Evolutionary conservation across 2,888 invertebrate species (phyloP), one percentile per base, ranked within the genome.

Genomic region (Cyaniris semiargus): DNA sequence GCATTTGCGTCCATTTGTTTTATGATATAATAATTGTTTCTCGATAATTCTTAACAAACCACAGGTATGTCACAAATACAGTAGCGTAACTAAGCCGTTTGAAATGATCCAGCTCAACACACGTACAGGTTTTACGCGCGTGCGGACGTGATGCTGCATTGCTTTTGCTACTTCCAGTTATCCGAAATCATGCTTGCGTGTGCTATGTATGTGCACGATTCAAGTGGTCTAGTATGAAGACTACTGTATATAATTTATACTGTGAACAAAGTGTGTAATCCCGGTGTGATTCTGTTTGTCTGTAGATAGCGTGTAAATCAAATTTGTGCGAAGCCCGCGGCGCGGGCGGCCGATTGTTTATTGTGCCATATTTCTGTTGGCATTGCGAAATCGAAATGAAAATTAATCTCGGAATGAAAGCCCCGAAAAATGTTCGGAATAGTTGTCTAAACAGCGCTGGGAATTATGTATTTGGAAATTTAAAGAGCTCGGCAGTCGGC

Each of bases 261-360:
- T 48, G 48, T 48, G 23, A 66, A 18, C 15, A 27, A 66, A 66
- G 27, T 15, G 66, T 66, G 66, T 27, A 66, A 66, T 60, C 60
- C 23, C 60, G 13, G 23, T 60, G 60, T 60, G 15, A 60, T 60
- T 66, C 27, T 66, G 66, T 66, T 66, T 66, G 66, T 66, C 66
- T 66, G 31, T 27, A 66, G 66, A 66, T 27, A 66, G 15, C 66
- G 66, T 66, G 66, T 66, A 66, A 66, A 66, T 31, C 66, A 27
- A 60, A 66, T 66, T 66, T 66, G 66, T 31, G 4, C 27, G 27
- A 27, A 18, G 66, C 27, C 27, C 27, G 27, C 23, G 48, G 48
- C 23, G 66, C 18, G 18, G 27, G 6, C 27, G 27, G 66, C 1
- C 66, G 27, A 66, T 66, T 66, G 66, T 66, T 66, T 66, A 27